Base-by-base conservation (phyloP, 1,140 invertebrate genomes). In the Aphelenchoides besseyi region DNA sequence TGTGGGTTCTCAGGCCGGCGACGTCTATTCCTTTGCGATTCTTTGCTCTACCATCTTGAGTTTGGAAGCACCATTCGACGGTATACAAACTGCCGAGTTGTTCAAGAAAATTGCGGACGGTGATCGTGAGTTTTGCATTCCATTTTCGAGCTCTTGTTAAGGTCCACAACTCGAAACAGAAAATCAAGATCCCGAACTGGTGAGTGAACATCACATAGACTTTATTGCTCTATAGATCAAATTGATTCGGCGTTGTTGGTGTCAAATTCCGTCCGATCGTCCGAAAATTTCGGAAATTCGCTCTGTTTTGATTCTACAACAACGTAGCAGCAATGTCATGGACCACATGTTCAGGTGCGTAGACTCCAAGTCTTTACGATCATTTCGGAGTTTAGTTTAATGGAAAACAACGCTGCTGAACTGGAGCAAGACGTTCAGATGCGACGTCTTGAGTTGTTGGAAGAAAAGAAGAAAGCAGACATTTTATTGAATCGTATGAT, bases 401-500 rank as follows among this genome's bases (percentile, higher is more conserved):
- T 69, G 67, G 67, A 69, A 35, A 69, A 69, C 64, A 68, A 28
- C 67, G 67, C 67, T 26, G 33, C 64, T 12, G 67, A 68, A 28
- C 68, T 69, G 0, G 67, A 69, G 3, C 67, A 69, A 62, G 63
- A 69, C 2, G 94, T 80, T 0, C 12, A 68, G 64, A 30, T 29
- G 64, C 57, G 64, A 2, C n/a, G 16, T 23, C 12, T 29, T 9
- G 67, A 69, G 67, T 29, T 69, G 12, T 1, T 70, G 61, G 23
- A 69, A 12, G 67, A 69, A 37, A 12, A 69, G 33, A 23, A 35
- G 1, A 68, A 71, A 71, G 57, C 67, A 12, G 64, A 69, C 64
- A 18, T 69, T 69, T 29, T 69, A 18, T 30, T 69, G 9, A n/a
- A 69, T 69, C 91, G 90, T 5, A 91, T 95, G 35, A 68, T 69